phyloP scores from a whole-genome alignment of 2,888 invertebrate genomes.

The Masnerella sp. region DNA sequence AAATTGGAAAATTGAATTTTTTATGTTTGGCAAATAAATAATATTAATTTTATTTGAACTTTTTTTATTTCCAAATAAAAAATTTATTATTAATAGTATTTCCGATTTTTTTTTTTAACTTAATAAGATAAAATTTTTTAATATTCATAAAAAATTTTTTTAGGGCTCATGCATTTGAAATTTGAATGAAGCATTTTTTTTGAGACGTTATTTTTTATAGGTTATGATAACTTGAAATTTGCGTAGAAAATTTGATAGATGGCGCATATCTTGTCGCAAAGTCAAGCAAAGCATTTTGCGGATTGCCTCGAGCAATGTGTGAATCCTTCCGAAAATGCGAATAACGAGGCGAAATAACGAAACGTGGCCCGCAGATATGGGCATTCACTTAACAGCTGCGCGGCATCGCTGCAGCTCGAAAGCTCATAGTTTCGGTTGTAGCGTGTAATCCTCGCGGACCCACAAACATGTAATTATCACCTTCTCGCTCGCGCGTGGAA shows the following conservation, averaged over 20 bases:
- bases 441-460: conserved; percentile 77
- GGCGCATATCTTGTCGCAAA: background rate
- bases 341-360: conserved; percentile 31
- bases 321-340: conserved; percentile 39
- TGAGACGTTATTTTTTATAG: too few species aligned
- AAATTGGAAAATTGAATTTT: too few species aligned
- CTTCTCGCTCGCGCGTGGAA: conserved; percentile 67
- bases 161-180: too few species aligned
- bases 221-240: background rate
- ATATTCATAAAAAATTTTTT: too few species aligned
- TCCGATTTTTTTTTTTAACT: too few species aligned
- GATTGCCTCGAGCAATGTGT: background rate
- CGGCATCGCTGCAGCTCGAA: conserved; percentile 57
- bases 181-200: too few species aligned
- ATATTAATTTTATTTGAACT: too few species aligned
- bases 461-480: conserved; percentile 78
- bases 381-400: conserved; percentile 58
- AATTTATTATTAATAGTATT: too few species aligned
- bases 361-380: conserved; percentile 46
- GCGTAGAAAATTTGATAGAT: background rate
- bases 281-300: background rate
- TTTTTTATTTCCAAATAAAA: too few species aligned
- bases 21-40: too few species aligned
- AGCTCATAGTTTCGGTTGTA: conserved; percentile 76
- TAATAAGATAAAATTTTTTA: too few species aligned